Base-by-base conservation (phyloP, 1,140 invertebrate genomes). In the Phymorhynchus buccinoides region DNA sequence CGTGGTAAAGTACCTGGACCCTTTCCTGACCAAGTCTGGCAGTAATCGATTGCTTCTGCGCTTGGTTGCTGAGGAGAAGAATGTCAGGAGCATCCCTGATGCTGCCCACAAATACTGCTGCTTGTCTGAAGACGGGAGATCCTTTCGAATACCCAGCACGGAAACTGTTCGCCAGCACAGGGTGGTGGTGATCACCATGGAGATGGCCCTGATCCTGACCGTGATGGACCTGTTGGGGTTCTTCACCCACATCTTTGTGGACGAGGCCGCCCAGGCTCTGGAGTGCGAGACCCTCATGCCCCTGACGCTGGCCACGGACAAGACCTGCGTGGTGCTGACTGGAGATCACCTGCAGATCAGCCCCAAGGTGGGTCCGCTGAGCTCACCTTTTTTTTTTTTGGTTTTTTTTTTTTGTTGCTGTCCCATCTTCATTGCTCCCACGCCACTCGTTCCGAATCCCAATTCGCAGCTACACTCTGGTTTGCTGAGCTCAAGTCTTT, bases 161-260 rank as follows among this genome's bases (percentile, higher is more conserved):
- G 95, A 96, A 86, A 96, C 97, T 88, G 94, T 97, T 0, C 92
- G 95, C 83, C 94, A 95, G 56, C 95, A 96, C 90, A 93, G 95
- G 68, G 95, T 98, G 27, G 95, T 97, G 48, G 96, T 98, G 1
- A 96, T 96, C 0, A 97, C 97, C 0, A 91, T 98, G 3, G 95
- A 95, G 79, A 97, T 96, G 32, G 97, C 97, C 0, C 85, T 91
- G 75, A 75, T 87, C 12, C 85, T 92, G 52, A 88, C 90, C 18
- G 80, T 83, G 35, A 77, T 79, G 7, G 73, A 86, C 1, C 86
- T 91, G 68, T 68, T 89, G 44, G 90, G 88, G 22, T 85, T 85
- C 80, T 93, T 93, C 80, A 90, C 91, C 14, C 92, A 93, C 75
- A 91, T 93, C 68, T 91, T 92, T 66, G 83, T 92, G 1, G 91